Evolutionary conservation across 1,140 invertebrate species (phyloP).

Genomic region (Pseudomyrmex pallidus): DNA sequence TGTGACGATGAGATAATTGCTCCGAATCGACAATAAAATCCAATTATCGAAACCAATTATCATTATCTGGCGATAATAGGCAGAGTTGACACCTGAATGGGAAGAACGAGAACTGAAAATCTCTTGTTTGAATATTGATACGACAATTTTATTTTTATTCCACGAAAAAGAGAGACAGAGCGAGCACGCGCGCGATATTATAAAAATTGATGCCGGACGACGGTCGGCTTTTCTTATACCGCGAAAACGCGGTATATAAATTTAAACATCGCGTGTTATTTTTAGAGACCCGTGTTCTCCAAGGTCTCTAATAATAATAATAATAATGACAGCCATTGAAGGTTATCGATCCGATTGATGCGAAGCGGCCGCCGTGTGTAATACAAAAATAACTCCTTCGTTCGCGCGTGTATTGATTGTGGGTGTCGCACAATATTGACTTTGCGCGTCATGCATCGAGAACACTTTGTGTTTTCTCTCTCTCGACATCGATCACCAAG

Average conservation of each 20-base stretch:
- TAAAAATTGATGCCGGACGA: background rate
- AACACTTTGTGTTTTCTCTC: background rate
- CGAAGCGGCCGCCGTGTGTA: slow-evolving; percentile 1
- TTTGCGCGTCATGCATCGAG: slow-evolving; percentile 30
- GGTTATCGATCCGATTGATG: slow-evolving; percentile 46
- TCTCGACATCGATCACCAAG: background rate
- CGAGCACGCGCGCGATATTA: too few relatives aligned
- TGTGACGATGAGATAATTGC: too few relatives aligned
- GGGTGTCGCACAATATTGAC: slow-evolving; percentile 32
- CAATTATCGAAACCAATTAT: too few relatives aligned
- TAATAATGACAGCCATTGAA: slow-evolving; percentile 41
- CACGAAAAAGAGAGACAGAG: too few relatives aligned
- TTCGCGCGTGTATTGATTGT: slow-evolving; percentile 35
- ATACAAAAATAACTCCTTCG: slow-evolving; percentile 33
- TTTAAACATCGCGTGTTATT: slow-evolving; percentile 38
- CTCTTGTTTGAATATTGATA: too few relatives aligned
- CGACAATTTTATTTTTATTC: too few relatives aligned
- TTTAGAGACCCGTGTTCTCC: slow-evolving; percentile 24
- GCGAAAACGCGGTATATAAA: slow-evolving; percentile 32
- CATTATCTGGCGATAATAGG: too few relatives aligned
- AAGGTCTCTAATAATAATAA: slow-evolving; percentile 57
- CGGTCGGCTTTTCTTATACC: background rate
- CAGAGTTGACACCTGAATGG: too few relatives aligned
- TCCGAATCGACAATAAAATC: too few relatives aligned
- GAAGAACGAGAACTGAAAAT: too few relatives aligned